A percentile compares a stretch with the other conserved stretches of the same genome.
Evolutionary conservation across 35 echinoderm and acorn worm genomes (phyloP).

Genomic region (Diadema setosum): DNA sequence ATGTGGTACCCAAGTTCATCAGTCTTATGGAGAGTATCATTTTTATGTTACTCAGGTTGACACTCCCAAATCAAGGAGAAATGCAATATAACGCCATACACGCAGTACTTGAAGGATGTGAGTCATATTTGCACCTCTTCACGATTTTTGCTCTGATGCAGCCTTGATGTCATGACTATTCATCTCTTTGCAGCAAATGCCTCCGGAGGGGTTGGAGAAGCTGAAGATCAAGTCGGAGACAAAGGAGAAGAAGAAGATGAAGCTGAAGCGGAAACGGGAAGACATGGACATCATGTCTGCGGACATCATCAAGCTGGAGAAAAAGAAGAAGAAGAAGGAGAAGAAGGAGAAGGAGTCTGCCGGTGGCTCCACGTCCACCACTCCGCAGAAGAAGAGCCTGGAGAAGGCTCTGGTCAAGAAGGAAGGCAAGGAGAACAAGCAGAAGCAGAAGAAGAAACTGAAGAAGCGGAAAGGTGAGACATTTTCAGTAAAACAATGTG

Average conservation of each 20-base stretch:
- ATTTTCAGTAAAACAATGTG: too few species aligned
- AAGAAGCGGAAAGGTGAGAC: slow-evolving; percentile 82
- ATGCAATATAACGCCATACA: too few species aligned
- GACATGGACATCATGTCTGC: slow-evolving; percentile 22
- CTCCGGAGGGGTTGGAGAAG: slow-evolving; percentile 66
- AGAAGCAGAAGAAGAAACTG: slow-evolving; percentile 72
- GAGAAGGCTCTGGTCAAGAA: slow-evolving; percentile 88
- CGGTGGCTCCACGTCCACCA: background rate
- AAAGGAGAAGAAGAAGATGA: slow-evolving; percentile 77
- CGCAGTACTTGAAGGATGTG: too few species aligned
- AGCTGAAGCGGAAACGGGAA: slow-evolving; percentile 36
- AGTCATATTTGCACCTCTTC: too few species aligned
- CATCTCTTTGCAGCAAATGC: slow-evolving; percentile 58
- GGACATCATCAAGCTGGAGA: slow-evolving; percentile 36
- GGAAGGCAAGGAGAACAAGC: slow-evolving; percentile 70
- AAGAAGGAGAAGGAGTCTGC: slow-evolving; percentile 41
- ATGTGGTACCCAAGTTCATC: too few species aligned
- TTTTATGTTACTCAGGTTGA: too few species aligned
- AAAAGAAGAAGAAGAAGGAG: slow-evolving; percentile 77
- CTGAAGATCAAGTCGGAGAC: slow-evolving; percentile 53
- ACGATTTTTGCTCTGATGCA: too few species aligned
- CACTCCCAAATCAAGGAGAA: too few species aligned
- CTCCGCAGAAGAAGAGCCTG: slow-evolving; percentile 69
- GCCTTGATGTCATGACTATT: background rate
- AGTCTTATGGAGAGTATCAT: too few species aligned